These are phyloP conservation scores for Diachasma alloeum DNA, from an alignment of 1,140 invertebrate species.

Conservation along the genomic window DNA sequence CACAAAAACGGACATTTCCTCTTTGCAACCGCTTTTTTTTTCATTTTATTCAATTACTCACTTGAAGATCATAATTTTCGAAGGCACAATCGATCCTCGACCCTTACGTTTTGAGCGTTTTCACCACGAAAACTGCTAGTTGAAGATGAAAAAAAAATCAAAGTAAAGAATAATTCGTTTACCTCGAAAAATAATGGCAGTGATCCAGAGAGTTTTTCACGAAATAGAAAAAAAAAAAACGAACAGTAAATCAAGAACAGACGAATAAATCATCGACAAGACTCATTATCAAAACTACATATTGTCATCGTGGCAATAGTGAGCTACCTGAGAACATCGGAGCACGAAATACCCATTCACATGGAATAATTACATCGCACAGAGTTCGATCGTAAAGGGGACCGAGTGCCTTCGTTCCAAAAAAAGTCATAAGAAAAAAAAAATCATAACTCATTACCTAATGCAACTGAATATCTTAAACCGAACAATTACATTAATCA, in stretches of 20 bases:
- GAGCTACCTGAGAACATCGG: slow-evolving; percentile 57
- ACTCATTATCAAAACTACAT: slow-evolving; percentile 22
- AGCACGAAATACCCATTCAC: slow-evolving; percentile 54
- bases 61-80: slow-evolving; percentile 48
- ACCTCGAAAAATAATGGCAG: background rate
- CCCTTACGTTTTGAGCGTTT: slow-evolving; percentile 60
- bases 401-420: slow-evolving; percentile 61
- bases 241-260: background rate
- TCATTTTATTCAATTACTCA: slow-evolving; percentile 14
- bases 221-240: background rate
- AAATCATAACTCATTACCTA: slow-evolving; percentile 38
- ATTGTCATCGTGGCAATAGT: slow-evolving; percentile 61
- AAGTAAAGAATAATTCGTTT: background rate
- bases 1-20: slow-evolving; percentile 57
- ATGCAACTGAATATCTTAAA: slow-evolving; percentile 33
- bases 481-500: slow-evolving; percentile 30
- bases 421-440: slow-evolving; percentile 11
- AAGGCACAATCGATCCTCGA: slow-evolving; percentile 65
- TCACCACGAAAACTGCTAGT: slow-evolving; percentile 54
- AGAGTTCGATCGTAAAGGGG: slow-evolving; percentile 64
- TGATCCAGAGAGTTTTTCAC: background rate
- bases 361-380: slow-evolving; percentile 54
- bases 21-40: slow-evolving; percentile 34
- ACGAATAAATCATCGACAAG: background rate
- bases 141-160: background rate